These are phyloP conservation scores for Elephas maximus DNA, from an alignment of 2,113 vertebrate genomes.

Conservation along the genomic window DNA sequence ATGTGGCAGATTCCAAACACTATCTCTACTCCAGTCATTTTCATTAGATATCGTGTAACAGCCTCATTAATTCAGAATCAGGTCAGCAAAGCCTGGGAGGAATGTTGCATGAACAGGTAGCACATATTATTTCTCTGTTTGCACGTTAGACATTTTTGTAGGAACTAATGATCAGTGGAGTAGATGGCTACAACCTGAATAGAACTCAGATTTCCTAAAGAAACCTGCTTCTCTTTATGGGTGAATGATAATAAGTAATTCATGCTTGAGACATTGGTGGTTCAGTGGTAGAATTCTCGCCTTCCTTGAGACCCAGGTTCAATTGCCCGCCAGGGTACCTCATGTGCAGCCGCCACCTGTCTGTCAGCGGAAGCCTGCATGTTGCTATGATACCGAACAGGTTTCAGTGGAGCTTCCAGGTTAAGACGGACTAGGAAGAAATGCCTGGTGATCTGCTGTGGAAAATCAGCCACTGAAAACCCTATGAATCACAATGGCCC, in stretches of 20 bases:
- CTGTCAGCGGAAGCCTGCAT: neutral
- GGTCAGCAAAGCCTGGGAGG: constrained; percentile 61
- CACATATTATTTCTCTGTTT: neutral
- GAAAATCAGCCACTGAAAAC: neutral
- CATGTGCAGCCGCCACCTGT: neutral
- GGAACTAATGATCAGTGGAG: neutral
- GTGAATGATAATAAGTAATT: neutral
- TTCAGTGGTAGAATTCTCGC: neutral
- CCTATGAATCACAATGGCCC: neutral
- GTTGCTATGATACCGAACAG: neutral
- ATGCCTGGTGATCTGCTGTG: neutral
- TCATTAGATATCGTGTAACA: constrained; percentile 68
- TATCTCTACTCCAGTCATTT: constrained; percentile 63
- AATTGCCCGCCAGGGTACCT: neutral
- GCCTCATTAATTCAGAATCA: constrained; percentile 77
- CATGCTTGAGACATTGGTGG: neutral
- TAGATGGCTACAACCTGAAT: constrained; percentile 42
- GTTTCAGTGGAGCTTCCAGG: neutral
- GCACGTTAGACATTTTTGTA: constrained; percentile 37
- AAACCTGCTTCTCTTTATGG: constrained; percentile 40
- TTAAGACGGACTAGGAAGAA: neutral
- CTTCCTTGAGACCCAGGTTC: neutral
- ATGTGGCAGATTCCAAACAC: constrained; percentile 70
- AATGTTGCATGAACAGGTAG: constrained; percentile 22
- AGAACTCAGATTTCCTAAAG: neutral